phyloP scores from a whole-genome alignment of 2,113 vertebrate species.

The Redunca redunca region DNA sequence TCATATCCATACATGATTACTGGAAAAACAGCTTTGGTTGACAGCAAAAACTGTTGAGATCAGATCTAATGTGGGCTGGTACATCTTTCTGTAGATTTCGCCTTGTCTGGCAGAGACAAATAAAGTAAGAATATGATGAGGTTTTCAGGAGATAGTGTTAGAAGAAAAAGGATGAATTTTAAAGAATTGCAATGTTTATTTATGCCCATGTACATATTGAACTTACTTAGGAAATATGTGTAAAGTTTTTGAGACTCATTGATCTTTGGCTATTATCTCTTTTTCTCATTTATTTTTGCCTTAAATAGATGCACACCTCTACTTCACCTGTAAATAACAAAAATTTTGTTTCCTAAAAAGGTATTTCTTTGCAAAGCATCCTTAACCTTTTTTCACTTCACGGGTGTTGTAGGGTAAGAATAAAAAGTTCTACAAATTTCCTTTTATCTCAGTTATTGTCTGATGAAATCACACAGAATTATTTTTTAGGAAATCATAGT shows the following conservation, averaged over 20 bases:
- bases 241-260: background rate
- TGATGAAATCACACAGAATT: background rate
- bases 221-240: background rate
- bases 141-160: background rate
- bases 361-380: background rate
- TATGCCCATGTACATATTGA: background rate
- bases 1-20: background rate
- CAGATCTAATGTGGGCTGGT: background rate
- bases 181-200: background rate
- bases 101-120: background rate
- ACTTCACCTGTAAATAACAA: background rate
- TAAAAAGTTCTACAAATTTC: background rate
- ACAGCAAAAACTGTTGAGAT: background rate
- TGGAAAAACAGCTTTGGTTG: background rate
- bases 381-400: background rate
- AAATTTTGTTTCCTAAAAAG: background rate
- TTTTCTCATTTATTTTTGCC: background rate
- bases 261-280: background rate
- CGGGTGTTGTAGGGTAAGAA: background rate
- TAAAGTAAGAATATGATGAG: background rate
- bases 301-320: background rate
- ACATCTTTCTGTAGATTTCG: background rate
- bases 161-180: background rate
- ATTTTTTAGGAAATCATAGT: background rate
- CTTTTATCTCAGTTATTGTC: background rate